Evolutionary conservation across 2,888 invertebrate species (phyloP).

Genomic region (Dicranocentrus wangi): DNA sequence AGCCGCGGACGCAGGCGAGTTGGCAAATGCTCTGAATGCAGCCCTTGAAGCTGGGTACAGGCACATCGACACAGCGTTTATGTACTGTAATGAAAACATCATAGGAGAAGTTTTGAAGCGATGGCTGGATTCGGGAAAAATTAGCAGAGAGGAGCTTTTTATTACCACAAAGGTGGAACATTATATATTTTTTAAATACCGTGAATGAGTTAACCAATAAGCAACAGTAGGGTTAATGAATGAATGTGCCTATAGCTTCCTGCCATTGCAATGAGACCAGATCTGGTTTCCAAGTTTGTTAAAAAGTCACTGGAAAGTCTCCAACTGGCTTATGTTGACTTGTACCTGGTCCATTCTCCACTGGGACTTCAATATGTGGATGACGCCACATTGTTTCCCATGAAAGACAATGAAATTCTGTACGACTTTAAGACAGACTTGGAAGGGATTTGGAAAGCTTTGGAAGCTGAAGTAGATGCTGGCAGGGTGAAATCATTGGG

Average conservation of each 20-base stretch:
- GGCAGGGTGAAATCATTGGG: constrained; percentile 88
- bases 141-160: constrained; percentile 85
- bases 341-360: constrained; percentile 88
- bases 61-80: constrained; percentile 87
- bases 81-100: constrained; percentile 84
- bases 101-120: constrained; percentile 84
- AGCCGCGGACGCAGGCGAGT: constrained; percentile 51
- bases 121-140: constrained; percentile 82
- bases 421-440: constrained; percentile 77
- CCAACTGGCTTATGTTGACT: constrained; percentile 86
- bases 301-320: constrained; percentile 82
- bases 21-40: constrained; percentile 80
- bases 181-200: too few relatives aligned
- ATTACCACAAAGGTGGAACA: constrained; percentile 91
- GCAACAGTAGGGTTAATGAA: too few relatives aligned
- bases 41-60: constrained; percentile 87
- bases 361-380: constrained; percentile 81
- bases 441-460: constrained; percentile 81
- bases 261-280: constrained; percentile 79
- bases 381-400: constrained; percentile 77
- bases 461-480: constrained; percentile 81
- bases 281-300: constrained; percentile 82
- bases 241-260: too few relatives aligned
- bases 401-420: constrained; percentile 53
- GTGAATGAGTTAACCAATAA: too few relatives aligned